Conservation (phyloP, 2,113 vertebrate genomes). For the Eonycteris spelaea region DNA sequence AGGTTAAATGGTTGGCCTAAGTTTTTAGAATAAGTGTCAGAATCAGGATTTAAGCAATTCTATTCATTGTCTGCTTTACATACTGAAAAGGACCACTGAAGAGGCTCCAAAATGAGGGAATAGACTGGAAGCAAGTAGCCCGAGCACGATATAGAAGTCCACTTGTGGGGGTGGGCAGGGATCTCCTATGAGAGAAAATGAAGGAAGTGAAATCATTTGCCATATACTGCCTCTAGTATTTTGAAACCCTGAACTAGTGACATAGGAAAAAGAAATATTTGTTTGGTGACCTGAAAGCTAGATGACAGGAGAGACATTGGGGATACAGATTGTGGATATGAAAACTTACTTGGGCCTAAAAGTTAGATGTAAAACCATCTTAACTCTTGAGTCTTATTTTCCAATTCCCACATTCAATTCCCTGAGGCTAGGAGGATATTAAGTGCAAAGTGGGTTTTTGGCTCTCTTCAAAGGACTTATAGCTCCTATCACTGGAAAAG, state of each 20-base stretch:
- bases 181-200: neutral
- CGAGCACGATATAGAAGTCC: neutral
- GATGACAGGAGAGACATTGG: neutral
- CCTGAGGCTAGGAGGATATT: neutral
- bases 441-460: neutral
- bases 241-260: neutral
- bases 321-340: neutral
- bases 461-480: neutral
- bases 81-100: neutral
- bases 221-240: neutral
- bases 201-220: neutral
- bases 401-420: neutral
- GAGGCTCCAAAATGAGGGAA: neutral
- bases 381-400: neutral
- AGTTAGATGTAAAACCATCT: neutral
- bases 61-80: neutral
- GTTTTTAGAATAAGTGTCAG: neutral
- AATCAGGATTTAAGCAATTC: neutral
- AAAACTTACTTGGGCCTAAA: neutral
- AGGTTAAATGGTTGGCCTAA: neutral
- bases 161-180: neutral
- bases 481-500: neutral
- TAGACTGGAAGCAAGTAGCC: neutral
- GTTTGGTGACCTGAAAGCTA: neutral
- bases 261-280: neutral